Conservation (phyloP, 1,140 invertebrate genomes). For the Galendromus occidentalis region DNA sequence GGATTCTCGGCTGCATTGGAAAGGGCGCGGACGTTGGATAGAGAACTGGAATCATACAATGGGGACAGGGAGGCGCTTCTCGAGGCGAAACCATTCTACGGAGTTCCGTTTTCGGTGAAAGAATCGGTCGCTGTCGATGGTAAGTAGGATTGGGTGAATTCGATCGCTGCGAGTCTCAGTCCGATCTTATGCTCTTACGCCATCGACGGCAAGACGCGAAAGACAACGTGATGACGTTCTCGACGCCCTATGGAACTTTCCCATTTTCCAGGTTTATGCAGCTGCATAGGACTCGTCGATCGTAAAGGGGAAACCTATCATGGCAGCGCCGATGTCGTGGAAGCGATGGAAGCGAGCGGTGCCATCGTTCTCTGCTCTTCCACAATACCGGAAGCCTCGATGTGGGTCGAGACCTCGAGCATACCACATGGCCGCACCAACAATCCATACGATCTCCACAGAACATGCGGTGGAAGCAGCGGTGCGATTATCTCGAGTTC, state of each 20-base stretch:
- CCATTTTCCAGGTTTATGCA: neutral
- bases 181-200: neutral
- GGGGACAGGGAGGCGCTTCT: conserved; percentile 15
- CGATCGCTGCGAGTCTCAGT: conserved; percentile 27
- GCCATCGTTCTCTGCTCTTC: conserved; percentile 55
- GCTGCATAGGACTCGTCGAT: neutral
- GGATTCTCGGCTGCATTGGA: conserved; percentile 22
- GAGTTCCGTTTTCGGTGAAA: conserved; percentile 21
- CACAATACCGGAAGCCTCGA: conserved; percentile 61
- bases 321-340: conserved; percentile 44
- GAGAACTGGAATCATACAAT: conserved; percentile 27
- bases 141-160: neutral
- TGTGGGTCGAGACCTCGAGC: conserved; percentile 69
- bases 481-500: neutral
- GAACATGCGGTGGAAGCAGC: conserved; percentile 40
- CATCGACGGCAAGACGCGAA: too few relatives aligned
- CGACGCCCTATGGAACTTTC: neutral
- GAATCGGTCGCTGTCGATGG: conserved; percentile 20
- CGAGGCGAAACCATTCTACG: conserved; percentile 18
- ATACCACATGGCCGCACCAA: conserved; percentile 60
- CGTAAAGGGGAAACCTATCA: neutral
- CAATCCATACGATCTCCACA: conserved; percentile 71
- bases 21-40: conserved; percentile 23
- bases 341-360: conserved; percentile 41
- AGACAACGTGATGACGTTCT: neutral